Evolutionary conservation across 2,113 vertebrate species (phyloP), one percentile per base, ranked within the genome.

Genomic region (Nymphicus hollandicus): DNA sequence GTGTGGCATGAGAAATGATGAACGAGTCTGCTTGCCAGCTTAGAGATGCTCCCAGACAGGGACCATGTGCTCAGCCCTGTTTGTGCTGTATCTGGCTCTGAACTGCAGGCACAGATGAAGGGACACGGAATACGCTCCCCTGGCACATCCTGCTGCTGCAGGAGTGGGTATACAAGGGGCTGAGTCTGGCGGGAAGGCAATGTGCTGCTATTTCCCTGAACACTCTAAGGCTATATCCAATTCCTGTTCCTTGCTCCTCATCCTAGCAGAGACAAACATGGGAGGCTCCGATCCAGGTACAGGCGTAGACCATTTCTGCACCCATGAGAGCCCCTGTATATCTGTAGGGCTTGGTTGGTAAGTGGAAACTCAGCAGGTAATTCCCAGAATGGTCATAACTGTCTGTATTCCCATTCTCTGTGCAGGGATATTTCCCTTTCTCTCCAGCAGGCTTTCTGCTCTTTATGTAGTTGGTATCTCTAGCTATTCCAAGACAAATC

Each of bases 241-340:
- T 18, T 60, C 71, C 29, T 35, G 4, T 47, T 53, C 27, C 44
- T 63, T 63, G 31, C 31, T 82, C 72, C 50, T 65, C 55, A 28
- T 14, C 10, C 27, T 18, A 14, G 39, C 9, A 79, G 44, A 41
- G 58, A 46, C 10, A 37, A 18, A 35, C 53, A 41, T 0, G 0
- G 24, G 28, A 86, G 11, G 29, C 29, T 76, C n/a, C 44, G 39
- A 49, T 11, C 41, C 33, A 52, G n/a, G 8, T 2, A 5, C 2
- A 46, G 46, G 9, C 15, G 27, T 0, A 33, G 24, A 70, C 39
- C 8, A 46, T 28, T 56, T 53, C 46, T 46, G 53, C n/a, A 63
- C 25, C 69, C 10, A 2, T 39, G 24, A 46, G 46, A 78, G 60
- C 37, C 50, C 29, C 7, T 2, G 1, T 3, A 13, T 24, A 37